Evolutionary conservation across 2,888 invertebrate species (phyloP).

Genomic region (Eupithecia exiguata): DNA sequence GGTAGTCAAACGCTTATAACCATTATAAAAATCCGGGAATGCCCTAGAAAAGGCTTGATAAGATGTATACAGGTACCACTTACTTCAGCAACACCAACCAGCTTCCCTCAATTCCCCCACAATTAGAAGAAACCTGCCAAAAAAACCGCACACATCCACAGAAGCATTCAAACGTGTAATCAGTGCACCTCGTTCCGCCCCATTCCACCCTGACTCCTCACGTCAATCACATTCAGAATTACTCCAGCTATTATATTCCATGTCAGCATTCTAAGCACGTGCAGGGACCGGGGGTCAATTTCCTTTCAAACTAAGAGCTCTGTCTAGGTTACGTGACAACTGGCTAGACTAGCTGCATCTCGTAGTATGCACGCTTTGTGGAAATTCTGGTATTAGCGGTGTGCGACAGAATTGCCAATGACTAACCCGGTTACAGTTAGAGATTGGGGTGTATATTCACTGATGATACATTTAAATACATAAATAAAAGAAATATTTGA

Average conservation of each 20-base stretch:
- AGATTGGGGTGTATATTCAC: not conserved
- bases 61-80: not conserved
- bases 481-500: too few relatives aligned
- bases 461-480: not conserved
- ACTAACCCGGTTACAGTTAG: not conserved
- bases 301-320: constrained; percentile 55
- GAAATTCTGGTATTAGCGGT: constrained; percentile 4
- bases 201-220: constrained; percentile 30
- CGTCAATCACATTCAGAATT: constrained; percentile 59
- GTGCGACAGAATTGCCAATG: not conserved
- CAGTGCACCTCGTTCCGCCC: not conserved
- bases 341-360: constrained; percentile 8
- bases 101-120: not conserved
- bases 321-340: constrained; percentile 45
- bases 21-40: too few relatives aligned
- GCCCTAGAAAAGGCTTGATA: not conserved
- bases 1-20: too few relatives aligned
- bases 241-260: constrained; percentile 45
- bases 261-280: constrained; percentile 63
- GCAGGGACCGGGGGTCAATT: constrained; percentile 64
- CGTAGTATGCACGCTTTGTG: constrained; percentile 9
- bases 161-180: constrained; percentile 1
- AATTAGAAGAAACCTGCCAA: not conserved
- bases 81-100: not conserved
- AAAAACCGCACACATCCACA: constrained; percentile 1